Conservation (phyloP, 2,888 invertebrate species). For the Mesorhabditis sp. region DNA sequence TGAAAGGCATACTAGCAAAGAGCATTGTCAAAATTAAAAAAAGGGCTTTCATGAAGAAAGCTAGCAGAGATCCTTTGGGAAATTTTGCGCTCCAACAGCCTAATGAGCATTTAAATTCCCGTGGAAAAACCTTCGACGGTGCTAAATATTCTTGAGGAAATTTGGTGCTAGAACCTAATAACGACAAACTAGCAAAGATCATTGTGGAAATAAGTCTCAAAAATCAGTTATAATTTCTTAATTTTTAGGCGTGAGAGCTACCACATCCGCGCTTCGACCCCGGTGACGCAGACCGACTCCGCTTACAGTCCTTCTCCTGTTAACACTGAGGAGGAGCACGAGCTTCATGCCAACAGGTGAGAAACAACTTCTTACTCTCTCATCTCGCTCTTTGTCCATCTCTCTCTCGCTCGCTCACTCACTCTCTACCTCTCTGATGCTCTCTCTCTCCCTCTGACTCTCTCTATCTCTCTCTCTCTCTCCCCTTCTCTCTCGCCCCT, state of each 20-base stretch:
- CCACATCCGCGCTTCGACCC: not conserved
- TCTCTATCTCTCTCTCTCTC: not conserved
- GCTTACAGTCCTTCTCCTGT: conserved; percentile 38
- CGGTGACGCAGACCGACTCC: not conserved
- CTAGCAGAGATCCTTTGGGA: too few relatives aligned
- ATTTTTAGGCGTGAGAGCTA: not conserved
- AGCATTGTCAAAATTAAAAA: too few relatives aligned
- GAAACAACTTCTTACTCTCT: conserved; percentile 2
- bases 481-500: too few relatives aligned
- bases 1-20: too few relatives aligned
- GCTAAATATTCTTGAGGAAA: too few relatives aligned
- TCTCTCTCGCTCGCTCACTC: conserved; percentile 23
- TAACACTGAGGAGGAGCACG: not conserved
- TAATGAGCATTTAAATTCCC: too few relatives aligned
- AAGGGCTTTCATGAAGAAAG: too few relatives aligned
- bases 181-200: not conserved
- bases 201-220: not conserved
- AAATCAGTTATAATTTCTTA: not conserved
- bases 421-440: conserved; percentile 12
- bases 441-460: conserved; percentile 15
- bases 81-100: too few relatives aligned
- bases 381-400: conserved; percentile 11
- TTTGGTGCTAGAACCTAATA: not conserved
- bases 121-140: too few relatives aligned
- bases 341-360: too few relatives aligned